phyloP scores from a whole-genome alignment of 2,888 invertebrate species.

The Eumerus sabulonum region DNA sequence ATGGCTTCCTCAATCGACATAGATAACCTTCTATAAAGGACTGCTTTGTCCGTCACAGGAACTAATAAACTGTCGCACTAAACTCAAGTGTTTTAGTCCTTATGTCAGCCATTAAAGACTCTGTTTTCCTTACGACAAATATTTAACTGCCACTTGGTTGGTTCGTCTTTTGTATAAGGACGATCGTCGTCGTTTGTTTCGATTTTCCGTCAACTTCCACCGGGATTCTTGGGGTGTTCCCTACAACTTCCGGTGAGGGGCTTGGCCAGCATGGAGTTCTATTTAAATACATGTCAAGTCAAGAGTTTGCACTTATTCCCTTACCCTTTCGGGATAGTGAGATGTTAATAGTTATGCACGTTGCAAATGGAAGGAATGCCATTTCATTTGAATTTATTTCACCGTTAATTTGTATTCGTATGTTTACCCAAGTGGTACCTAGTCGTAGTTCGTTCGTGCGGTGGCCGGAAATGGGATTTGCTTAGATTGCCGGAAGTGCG shows the following conservation, averaged over 20 bases:
- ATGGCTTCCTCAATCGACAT: too few species aligned
- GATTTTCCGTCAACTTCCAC: background rate
- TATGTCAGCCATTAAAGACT: too few species aligned
- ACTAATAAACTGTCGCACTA: constrained; percentile 9
- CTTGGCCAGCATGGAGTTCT: constrained; percentile 60
- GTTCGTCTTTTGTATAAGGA: constrained; percentile 20
- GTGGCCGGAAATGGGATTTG: background rate
- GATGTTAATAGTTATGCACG: constrained; percentile 38
- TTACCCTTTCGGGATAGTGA: too few species aligned
- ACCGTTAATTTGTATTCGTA: constrained; percentile 43
- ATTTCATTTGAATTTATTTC: constrained; percentile 42
- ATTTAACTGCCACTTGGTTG: constrained; percentile 58
- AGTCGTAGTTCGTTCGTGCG: background rate
- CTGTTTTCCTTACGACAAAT: constrained; percentile 47
- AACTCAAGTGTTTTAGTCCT: constrained; percentile 41
- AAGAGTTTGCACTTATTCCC: constrained; percentile 42
- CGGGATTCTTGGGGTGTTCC: too few species aligned
- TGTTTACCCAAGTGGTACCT: background rate
- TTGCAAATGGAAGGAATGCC: constrained; percentile 17
- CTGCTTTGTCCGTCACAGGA: background rate
- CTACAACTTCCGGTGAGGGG: background rate
- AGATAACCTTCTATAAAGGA: background rate
- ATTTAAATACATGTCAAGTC: constrained; percentile 52
- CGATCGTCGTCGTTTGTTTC: constrained; percentile 17
- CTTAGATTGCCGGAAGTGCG: constrained; percentile 57